Evolutionary conservation across 2,113 vertebrate species (phyloP), one percentile per base, ranked within the genome.

Genomic region (Peucedramus taeniatus): DNA sequence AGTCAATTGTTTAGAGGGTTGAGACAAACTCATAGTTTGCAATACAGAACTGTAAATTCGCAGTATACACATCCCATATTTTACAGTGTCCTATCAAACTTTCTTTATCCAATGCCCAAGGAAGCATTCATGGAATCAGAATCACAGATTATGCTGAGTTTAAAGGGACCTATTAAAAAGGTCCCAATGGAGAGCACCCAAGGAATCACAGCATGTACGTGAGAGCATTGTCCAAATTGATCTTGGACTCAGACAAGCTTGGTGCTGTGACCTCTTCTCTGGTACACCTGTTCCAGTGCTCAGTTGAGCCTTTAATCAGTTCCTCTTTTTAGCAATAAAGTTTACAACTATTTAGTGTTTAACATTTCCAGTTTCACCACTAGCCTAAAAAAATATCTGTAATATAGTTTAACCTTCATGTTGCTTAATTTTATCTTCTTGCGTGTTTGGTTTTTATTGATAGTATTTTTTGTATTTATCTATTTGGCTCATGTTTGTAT

Each of bases 241-340:
- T 45, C 33, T 23, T 28, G 23, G n/a, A n/a, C 26, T 59, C 23
- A 39, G 23, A 30, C 28, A 15, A 31, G 11, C 2, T 37, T 28
- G 18, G 8, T 51, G 23, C 37, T 68, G 13, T 45, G 16, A 53
- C 16, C 39, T 33, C 9, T 39, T 60, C 33, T 15, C 23, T 39
- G 11, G 11, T 11, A 31, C 53, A 8, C 10, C 15, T 75, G 10
- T 45, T 51, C 9, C 28, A 45, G 22, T n/a, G 44, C 13, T 57
- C 40, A n/a, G 0, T 2, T 78, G 28, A 69, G 19, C 17, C 24
- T 76, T 83, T 69, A 15, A 9, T 33, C 4, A 0, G 6, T 49
- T 89, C 26, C 6, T 89, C 26, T 68, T 60, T n/a, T 5, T 50
- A 80, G 10, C 23, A 89, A 17, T 56, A 60, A 53, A 60, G 4